Evolutionary conservation across 2,797 vertebrate genomes (phyloP).

Genomic region (Parauchenoglanis punctatus): DNA sequence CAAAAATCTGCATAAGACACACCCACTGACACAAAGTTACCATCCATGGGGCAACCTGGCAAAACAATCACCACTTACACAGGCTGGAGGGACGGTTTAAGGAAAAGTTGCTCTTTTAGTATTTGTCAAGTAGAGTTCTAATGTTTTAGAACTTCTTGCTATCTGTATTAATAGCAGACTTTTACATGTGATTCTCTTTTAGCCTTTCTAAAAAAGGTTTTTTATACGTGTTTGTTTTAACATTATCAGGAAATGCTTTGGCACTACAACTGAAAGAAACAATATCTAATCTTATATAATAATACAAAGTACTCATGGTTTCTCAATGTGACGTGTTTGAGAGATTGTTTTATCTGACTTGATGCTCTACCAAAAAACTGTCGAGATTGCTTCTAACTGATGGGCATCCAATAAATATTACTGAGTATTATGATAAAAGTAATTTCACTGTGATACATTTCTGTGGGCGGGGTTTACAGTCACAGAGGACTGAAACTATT

Average conservation of each 20-base stretch:
- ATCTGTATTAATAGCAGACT: background rate
- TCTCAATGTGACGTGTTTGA: background rate
- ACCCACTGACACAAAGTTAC: background rate
- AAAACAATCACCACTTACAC: background rate
- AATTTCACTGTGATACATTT: background rate
- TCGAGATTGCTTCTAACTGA: background rate
- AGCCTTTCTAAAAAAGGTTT: background rate
- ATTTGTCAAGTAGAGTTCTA: conserved; percentile 17
- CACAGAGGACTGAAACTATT: background rate
- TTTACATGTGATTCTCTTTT: too few species aligned
- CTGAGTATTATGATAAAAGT: background rate
- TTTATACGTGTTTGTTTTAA: background rate
- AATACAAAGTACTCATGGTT: background rate
- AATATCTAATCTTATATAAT: background rate
- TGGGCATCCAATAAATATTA: background rate
- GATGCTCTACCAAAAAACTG: background rate
- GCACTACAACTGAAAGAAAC: background rate
- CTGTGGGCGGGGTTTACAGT: background rate
- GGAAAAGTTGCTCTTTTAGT: conserved; percentile 6
- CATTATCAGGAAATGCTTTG: too few species aligned
- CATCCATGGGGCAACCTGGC: background rate
- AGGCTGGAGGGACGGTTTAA: background rate
- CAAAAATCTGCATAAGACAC: background rate
- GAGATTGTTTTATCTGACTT: background rate
- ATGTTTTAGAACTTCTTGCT: too few species aligned